Base-by-base conservation (phyloP, 2,888 invertebrate genomes). In the Neoaliturus tenellus region DNA sequence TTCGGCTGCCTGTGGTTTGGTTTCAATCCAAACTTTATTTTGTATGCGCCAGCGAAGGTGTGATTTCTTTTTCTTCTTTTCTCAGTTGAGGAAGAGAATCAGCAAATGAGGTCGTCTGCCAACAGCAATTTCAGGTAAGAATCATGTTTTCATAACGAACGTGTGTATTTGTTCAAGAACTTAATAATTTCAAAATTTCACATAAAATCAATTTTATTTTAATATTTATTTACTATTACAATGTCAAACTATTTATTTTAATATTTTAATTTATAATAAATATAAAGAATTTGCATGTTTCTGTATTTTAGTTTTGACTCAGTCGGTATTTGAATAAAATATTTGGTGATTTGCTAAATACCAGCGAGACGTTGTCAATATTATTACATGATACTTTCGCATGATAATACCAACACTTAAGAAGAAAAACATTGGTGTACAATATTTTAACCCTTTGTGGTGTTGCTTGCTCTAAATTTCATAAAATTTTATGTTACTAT, bases 91-190 rank as follows among this genome's bases (percentile, higher is more conserved):
- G n/a, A n/a, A n/a, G n/a, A n/a, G n/a, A n/a, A n/a, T n/a, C n/a
- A n/a, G n/a, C n/a, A n/a, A n/a, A n/a, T n/a, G n/a, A n/a, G n/a
- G n/a, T n/a, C n/a, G n/a, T n/a, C n/a, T 55, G 55, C 5, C 20
- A 8, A 55, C 55, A 23, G 23, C 23, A n/a, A 55, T 55, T 55
- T 55, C 55, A 55, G 55, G 55, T 55, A 55, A 55, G 55, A 55
- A 55, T 20, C 55, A 23, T 55, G 8, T 55, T 55, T 25, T 55
- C 55, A 20, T 23, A 23, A 55, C 5, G 55, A 23, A 55, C 23
- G 23, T 55, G 20, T 1, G 12, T 2, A 20, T 55, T 55, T 55
- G 12, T 23, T 55, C 23, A 23, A 55, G 55, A 25, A 12, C 20
- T 55, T 55, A 8, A 20, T 23, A 14, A 23, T 4, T 23, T 48